These are phyloP conservation scores for Rhinichthys klamathensis DNA, from an alignment of 2,113 vertebrate species.

Conservation along the genomic window DNA sequence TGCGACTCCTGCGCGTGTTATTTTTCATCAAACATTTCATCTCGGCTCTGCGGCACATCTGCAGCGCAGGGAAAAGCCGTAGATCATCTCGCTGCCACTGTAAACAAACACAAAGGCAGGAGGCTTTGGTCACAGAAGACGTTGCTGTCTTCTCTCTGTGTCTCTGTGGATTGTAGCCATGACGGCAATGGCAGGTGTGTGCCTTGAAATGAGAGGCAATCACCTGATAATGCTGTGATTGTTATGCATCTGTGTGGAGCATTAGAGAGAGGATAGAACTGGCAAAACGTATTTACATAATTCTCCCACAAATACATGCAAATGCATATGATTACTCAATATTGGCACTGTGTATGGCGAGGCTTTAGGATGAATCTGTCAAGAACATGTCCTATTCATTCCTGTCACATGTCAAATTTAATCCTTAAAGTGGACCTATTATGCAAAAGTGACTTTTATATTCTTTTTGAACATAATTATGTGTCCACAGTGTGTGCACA, in stretches of 20 bases:
- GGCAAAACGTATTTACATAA: constrained; percentile 50
- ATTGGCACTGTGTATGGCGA: constrained; percentile 15
- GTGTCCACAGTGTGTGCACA: too few relatives aligned
- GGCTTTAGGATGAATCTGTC: constrained; percentile 15
- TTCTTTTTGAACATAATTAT: too few relatives aligned
- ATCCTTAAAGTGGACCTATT: not conserved
- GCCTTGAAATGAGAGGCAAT: constrained; percentile 29
- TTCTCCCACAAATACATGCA: constrained; percentile 45
- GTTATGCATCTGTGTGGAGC: constrained; percentile 12
- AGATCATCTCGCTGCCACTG: constrained; percentile 46
- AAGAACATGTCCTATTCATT: not conserved
- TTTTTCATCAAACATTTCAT: constrained; percentile 52
- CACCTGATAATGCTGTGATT: constrained; percentile 5
- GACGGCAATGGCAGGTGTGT: constrained; percentile 4
- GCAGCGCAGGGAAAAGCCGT: constrained; percentile 45
- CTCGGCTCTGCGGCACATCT: constrained; percentile 48
- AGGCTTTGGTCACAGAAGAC: constrained; percentile 37
- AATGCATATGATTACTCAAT: constrained; percentile 44
- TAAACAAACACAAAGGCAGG: constrained; percentile 51
- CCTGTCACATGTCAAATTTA: not conserved
- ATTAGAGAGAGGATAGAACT: constrained; percentile 6
- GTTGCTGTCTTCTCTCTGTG: not conserved
- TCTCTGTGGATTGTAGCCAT: constrained; percentile 13
- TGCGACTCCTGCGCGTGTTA: constrained; percentile 36
- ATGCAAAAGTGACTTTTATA: too few relatives aligned